These are phyloP conservation scores for Synergus japonicus DNA, from an alignment of 2,888 invertebrate genomes.

Conservation along the genomic window DNA sequence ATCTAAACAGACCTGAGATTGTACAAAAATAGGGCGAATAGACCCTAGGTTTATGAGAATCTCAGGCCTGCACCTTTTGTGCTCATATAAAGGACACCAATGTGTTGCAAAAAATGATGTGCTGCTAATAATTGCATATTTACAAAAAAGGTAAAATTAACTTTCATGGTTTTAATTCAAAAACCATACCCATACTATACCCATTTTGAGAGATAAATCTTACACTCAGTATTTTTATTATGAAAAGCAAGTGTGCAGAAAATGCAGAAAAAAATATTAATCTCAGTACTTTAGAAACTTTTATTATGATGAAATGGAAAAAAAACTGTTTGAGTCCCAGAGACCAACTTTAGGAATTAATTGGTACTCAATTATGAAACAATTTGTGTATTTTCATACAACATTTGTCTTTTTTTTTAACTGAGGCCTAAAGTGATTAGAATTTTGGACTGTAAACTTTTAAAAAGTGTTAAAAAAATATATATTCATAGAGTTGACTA, in stretches of 20 bases:
- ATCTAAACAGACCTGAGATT: slow-evolving; percentile 32
- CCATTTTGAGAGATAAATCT: not conserved
- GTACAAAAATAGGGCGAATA: no score
- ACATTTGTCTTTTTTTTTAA: not conserved
- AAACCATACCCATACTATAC: not conserved
- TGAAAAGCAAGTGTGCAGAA: not conserved
- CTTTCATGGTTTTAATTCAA: not conserved
- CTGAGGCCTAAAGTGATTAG: not conserved
- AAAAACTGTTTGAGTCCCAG: not conserved
- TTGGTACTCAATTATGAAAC: no score
- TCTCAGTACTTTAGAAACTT: no score
- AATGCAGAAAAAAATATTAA: no score
- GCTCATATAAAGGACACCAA: slow-evolving; percentile 44
- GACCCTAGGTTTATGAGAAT: no score
- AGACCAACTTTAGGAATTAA: not conserved
- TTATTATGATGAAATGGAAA: no score
- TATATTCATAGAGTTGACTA: no score
- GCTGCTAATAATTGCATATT: slow-evolving; percentile 38
- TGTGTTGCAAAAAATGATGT: slow-evolving; percentile 53
- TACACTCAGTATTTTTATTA: not conserved
- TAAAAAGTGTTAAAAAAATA: no score
- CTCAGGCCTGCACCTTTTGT: slow-evolving; percentile 27
- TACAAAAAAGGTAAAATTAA: slow-evolving; percentile 15
- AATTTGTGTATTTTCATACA: no score
- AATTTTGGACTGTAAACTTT: not conserved